These are phyloP conservation scores for Hirundichthys speculiger DNA, from an alignment of 2,113 vertebrate species.

Conservation along the genomic window DNA sequence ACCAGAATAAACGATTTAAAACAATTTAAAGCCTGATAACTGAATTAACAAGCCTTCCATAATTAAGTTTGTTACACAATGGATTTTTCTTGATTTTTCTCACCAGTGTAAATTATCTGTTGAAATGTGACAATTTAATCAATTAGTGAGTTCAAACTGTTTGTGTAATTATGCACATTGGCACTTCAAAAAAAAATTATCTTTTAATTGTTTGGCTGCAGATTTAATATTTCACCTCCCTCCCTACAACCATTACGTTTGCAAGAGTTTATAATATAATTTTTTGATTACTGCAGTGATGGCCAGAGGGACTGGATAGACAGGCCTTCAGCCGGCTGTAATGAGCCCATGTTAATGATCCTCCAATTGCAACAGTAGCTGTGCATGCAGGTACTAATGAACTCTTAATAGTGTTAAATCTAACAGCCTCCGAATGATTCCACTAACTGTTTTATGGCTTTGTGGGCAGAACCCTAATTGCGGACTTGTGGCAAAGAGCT, in stretches of 20 bases:
- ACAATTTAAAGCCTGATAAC: no score
- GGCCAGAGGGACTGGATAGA: constrained; percentile 28
- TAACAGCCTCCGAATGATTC: constrained; percentile 80
- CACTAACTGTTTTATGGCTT: constrained; percentile 83
- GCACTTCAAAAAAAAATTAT: background rate
- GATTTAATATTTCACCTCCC: no score
- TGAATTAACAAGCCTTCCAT: no score
- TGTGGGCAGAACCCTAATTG: constrained; percentile 83
- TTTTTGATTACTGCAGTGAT: background rate
- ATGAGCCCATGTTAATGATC: constrained; percentile 72
- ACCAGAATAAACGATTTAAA: no score
- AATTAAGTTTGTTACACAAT: no score
- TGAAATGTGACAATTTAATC: background rate
- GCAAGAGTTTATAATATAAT: no score
- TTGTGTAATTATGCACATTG: background rate
- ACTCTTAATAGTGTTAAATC: constrained; percentile 82
- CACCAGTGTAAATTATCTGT: background rate
- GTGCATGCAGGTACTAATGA: constrained; percentile 80
- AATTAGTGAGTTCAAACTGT: background rate
- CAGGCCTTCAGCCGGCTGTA: constrained; percentile 50
- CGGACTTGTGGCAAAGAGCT: constrained; percentile 73
- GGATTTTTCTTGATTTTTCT: no score
- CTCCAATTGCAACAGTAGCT: constrained; percentile 50
- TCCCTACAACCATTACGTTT: no score
- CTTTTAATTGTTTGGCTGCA: no score